Conservation (phyloP, 1,140 invertebrate genomes). For the Hestina assimilis region DNA sequence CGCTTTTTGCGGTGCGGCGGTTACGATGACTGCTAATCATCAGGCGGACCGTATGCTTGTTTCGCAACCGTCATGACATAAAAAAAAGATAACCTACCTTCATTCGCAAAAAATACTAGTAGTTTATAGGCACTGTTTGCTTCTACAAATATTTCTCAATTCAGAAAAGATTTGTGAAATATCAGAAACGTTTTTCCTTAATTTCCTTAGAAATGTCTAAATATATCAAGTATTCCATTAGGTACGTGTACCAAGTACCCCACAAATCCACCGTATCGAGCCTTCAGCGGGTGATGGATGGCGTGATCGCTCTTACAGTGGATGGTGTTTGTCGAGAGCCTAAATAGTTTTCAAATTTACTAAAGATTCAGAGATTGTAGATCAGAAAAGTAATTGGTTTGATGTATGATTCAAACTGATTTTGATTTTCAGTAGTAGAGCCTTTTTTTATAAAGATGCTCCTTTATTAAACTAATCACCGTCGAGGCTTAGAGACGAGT, state of each 20-base stretch:
- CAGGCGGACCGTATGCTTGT: too few relatives aligned
- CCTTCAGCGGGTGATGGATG: constrained; percentile 34
- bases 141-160: background rate
- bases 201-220: background rate
- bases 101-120: too few relatives aligned
- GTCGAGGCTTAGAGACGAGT: too few relatives aligned
- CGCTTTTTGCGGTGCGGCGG: too few relatives aligned
- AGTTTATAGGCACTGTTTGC: too few relatives aligned
- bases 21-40: too few relatives aligned
- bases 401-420: background rate
- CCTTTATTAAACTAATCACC: too few relatives aligned
- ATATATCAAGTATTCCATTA: background rate
- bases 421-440: background rate
- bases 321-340: constrained; percentile 12
- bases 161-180: background rate
- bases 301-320: constrained; percentile 27
- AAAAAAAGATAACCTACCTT: too few relatives aligned
- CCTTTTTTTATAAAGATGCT: too few relatives aligned
- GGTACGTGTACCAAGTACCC: background rate
- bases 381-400: constrained; percentile 3
- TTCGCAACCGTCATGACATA: too few relatives aligned
- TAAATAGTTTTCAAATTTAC: constrained; percentile 21
- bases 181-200: background rate
- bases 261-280: constrained; percentile 14
- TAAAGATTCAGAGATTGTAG: constrained; percentile 4